Evolutionary conservation across 2,888 invertebrate genomes (phyloP).

Genomic region (Lasioglossum pauxillum): DNA sequence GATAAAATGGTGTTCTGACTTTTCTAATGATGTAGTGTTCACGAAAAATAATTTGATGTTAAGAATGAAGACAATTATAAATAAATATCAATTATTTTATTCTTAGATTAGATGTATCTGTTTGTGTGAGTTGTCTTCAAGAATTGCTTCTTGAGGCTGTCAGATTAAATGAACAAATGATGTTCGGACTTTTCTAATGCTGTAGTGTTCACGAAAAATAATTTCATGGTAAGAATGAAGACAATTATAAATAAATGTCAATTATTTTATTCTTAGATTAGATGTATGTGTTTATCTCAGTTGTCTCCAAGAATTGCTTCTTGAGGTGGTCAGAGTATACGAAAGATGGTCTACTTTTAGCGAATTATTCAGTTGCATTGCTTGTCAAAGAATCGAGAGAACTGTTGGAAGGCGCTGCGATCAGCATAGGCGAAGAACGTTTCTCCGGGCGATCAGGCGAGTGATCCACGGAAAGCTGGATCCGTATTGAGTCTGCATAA

Average conservation of each 20-base stretch:
- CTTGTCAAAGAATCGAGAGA: neutral
- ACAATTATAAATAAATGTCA: too few species aligned
- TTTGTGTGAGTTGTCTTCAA: neutral
- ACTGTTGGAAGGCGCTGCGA: neutral
- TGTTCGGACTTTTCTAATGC: neutral
- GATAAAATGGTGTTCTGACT: too few species aligned
- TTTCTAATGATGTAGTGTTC: neutral
- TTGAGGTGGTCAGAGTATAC: too few species aligned
- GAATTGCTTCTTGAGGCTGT: neutral
- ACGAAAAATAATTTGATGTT: neutral
- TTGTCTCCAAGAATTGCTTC: too few species aligned
- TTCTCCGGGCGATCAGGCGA: conserved; percentile 15
- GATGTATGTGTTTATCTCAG: too few species aligned
- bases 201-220: too few species aligned
- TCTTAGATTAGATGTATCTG: neutral
- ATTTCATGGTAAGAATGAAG: too few species aligned
- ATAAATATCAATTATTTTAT: neutral
- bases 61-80: neutral
- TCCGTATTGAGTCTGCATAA: conserved; percentile 43
- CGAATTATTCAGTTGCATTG: neutral
- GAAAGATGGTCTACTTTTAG: neutral
- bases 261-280: neutral
- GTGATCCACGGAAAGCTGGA: conserved; percentile 26
- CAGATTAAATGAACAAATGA: too few species aligned
- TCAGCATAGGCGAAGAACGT: neutral